Percentiles rank a stretch among this genome's conserved stretches.
These are phyloP conservation scores for Aphidius gifuensis DNA, from an alignment of 1,140 invertebrate species.

Conservation along the genomic window DNA sequence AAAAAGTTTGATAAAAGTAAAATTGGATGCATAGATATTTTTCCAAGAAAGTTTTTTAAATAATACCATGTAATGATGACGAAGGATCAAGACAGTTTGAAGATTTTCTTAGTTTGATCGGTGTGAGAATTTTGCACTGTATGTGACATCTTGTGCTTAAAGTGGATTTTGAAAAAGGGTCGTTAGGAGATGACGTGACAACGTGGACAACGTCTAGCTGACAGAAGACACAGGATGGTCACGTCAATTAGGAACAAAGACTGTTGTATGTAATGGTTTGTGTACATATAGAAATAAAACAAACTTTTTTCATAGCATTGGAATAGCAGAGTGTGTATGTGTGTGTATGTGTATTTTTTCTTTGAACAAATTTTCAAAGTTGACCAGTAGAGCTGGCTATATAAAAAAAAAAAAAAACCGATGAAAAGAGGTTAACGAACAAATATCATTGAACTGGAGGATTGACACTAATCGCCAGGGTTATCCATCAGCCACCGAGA, in stretches of 20 bases:
- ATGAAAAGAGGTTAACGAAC: conserved; percentile 36
- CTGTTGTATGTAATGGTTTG: conserved; percentile 4
- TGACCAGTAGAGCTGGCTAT: background rate
- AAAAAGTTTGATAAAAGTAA: too few relatives aligned
- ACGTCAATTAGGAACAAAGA: conserved; percentile 35
- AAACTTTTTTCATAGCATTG: background rate
- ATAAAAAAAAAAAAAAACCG: conserved; percentile 16
- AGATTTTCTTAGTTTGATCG: background rate
- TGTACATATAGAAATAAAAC: conserved; percentile 6
- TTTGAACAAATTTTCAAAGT: background rate
- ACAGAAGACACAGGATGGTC: conserved; percentile 20
- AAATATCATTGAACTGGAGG: conserved; percentile 29
- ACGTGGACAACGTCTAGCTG: conserved; percentile 22
- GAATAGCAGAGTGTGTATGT: background rate
- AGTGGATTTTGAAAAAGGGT: conserved; percentile 25
- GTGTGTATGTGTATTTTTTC: too few relatives aligned
- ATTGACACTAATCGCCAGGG: conserved; percentile 33
- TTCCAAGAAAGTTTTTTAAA: too few relatives aligned
- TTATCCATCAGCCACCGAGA: conserved; percentile 28
- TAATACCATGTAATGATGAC: too few relatives aligned
- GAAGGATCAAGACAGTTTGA: too few relatives aligned
- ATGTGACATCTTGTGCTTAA: conserved; percentile 1
- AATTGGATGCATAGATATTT: too few relatives aligned
- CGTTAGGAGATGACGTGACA: conserved; percentile 36
- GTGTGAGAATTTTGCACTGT: conserved; percentile 17